phyloP scores from a whole-genome alignment of 2,888 invertebrate genomes.

The Nipponacmea schrenckii region DNA sequence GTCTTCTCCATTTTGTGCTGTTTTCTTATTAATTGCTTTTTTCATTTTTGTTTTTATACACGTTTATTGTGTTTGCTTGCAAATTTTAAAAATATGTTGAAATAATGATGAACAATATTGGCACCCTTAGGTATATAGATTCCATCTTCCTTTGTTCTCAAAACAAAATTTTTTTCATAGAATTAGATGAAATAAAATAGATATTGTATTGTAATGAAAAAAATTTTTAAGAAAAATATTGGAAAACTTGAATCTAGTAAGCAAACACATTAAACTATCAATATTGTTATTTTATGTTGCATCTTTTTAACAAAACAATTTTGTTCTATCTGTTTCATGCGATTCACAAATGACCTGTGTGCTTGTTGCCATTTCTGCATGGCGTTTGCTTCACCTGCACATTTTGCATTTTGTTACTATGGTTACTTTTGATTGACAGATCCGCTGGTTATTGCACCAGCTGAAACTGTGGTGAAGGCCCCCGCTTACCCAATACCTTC shows the following conservation, averaged over 20 bases:
- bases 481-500: slow-evolving; percentile 80
- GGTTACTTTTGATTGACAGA: slow-evolving; percentile 41
- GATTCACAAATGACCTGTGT: slow-evolving; percentile 26
- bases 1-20: too few relatives aligned
- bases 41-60: too few relatives aligned
- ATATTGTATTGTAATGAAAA: too few relatives aligned
- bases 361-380: slow-evolving; percentile 33
- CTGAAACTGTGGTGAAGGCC: slow-evolving; percentile 46
- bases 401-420: slow-evolving; percentile 38
- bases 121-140: too few relatives aligned
- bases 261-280: background rate
- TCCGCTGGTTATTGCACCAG: slow-evolving; percentile 50
- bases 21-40: too few relatives aligned
- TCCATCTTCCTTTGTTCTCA: too few relatives aligned
- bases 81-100: background rate
- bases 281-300: slow-evolving; percentile 16
- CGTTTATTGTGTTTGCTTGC: background rate
- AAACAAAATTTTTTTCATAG: too few relatives aligned
- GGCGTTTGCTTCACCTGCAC: slow-evolving; percentile 42
- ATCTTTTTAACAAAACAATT: slow-evolving; percentile 12
- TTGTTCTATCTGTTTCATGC: slow-evolving; percentile 22
- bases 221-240: background rate
- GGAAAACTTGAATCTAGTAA: background rate
- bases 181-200: too few relatives aligned
- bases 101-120: background rate